Base-by-base conservation (phyloP, 2,888 invertebrate genomes). In the Meiosimyza platycephala region DNA sequence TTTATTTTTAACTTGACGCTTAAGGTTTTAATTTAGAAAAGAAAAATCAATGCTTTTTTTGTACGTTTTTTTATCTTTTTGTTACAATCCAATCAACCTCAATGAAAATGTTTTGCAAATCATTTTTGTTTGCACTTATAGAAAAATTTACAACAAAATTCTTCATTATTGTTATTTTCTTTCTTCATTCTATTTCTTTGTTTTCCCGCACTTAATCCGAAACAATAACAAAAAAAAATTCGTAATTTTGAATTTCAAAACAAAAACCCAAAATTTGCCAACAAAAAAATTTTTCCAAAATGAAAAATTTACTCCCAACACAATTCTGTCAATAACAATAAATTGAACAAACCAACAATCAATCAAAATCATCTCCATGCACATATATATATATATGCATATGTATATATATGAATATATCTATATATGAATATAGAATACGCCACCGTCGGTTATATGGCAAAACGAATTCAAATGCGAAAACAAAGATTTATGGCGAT, bases 361-460 rank as follows among this genome's bases (percentile, higher is more conserved):
- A 69, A 76, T 65, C 72, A 22, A 18, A 50, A 64, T 68, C 66
- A 15, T 72, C 71, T 51, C 70, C 50, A 72, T 59, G 63, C 54
- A 74, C 63, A 55, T 67, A 57, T 51, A 64, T 64, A 54, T 50
- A 65, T 63, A 57, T 47, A 63, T 63, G 47, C 62, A 63, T 63
- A 70, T 69, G 51, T 65, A 60, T 47, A 52, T 62, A 48, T 40
- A 63, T 54, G 40, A 40, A 47, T 54, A 47, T 60, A 55, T 54
- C 52, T 63, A 70, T 63, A 70, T 63, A 70, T 40, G 63, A 70
- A 70, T 80, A 79, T 92, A 96, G 98, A 98, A 90, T 98, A 98
- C 89, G 98, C 98, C 79, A 95, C 97, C 79, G 98, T 98, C 82
- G 97, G 97, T 80, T 98, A 98, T 89, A 95, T 98, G 94, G 97